Evolutionary conservation across 2,113 vertebrate genomes (phyloP), one percentile per base, ranked within the genome.

Genomic region (Burhinus oedicnemus): DNA sequence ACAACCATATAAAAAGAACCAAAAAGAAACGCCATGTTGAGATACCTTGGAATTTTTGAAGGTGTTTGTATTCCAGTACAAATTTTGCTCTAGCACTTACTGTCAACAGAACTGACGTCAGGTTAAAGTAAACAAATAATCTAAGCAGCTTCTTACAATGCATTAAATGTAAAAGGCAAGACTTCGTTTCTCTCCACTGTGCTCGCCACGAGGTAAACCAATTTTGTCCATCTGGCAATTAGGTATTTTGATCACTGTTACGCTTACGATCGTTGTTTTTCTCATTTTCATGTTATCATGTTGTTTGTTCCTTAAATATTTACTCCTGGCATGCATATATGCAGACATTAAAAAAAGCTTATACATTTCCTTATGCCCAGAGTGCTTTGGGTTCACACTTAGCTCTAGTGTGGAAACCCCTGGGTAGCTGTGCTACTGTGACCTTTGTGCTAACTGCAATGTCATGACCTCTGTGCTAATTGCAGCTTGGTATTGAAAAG

Each of bases 401-500:
- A 61, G 55, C 42, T 91, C 52, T 69, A 21, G 30, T 32, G 5
- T 44, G 72, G 45, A 85, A 30, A 29, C 23, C n/a, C 58, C 34
- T 68, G 52, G 27, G 29, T 45, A 69, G 47, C 32, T 42, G 38
- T 9, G 44, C 15, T 87, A 8, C 47, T 47, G 61, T 82, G 81
- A 89, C 89, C 77, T 96, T 82, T 94, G 81, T 89, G 69, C 57
- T 94, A 65, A 87, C 55, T 70, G 51, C 29, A 19, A 2, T 75
- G 80, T 82, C 64, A 14, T 47, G 89, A 89, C 60, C 83, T 92
- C 76, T 47, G n/a, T 68, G 65, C 60, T 82, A 89, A 93, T 93
- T 92, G 72, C 86, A 71, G 64, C n/a, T 74, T 42, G 22, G 60
- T 89, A 95, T 60, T 84, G 81, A 91, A 96, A 94, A 85, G 91